Evolutionary conservation across 2,113 vertebrate genomes (phyloP), one percentile per base, ranked within the genome.

Genomic region (Romanogobio albipinnatus): DNA sequence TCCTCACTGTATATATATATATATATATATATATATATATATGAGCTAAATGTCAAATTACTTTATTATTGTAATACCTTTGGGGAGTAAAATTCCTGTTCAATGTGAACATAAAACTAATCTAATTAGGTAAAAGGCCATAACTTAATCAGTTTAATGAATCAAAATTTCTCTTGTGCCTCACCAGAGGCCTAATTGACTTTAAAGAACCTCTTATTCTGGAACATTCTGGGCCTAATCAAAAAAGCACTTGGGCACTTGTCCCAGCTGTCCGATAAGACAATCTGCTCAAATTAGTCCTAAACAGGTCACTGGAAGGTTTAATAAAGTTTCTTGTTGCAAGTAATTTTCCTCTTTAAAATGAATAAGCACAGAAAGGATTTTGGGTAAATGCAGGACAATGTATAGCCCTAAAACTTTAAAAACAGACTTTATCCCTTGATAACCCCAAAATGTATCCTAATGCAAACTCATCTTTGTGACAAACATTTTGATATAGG

Each of bases 141-240:
- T 26, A 64, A 64, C 58, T 4, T 64, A 80, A 80, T 80, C 59
- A 80, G 39, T 80, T 80, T 80, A 80, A 80, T 80, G 59, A 80
- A 49, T 62, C 43, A n/a, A 5, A 68, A 51, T 81, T n/a, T 47
- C 79, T 81, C 14, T 29, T 8, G 49, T 45, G 26, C 15, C 26
- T 24, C 77, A 29, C 51, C 61, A 14, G 43, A 33, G 78, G 9
- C 24, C 47, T 75, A 75, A 75, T 33, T 76, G 24, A 68, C 43
- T 62, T 79, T 6, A 61, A 79, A 79, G 13, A 47, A 3, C 13
- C 75, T 77, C 13, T 77, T 58, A 29, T 68, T 68, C 61, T 22
- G 17, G 79, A 66, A 68, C 79, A 81, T 81, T 81, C 61, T 81
- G 59, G 17, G 10, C 45, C 45, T 15, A 51, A 5, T 81, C 45